A percentile compares a stretch with the other conserved stretches of the same genome.
Conservation (phyloP, 1,140 invertebrate species). For the Drosophila bipectinata region DNA sequence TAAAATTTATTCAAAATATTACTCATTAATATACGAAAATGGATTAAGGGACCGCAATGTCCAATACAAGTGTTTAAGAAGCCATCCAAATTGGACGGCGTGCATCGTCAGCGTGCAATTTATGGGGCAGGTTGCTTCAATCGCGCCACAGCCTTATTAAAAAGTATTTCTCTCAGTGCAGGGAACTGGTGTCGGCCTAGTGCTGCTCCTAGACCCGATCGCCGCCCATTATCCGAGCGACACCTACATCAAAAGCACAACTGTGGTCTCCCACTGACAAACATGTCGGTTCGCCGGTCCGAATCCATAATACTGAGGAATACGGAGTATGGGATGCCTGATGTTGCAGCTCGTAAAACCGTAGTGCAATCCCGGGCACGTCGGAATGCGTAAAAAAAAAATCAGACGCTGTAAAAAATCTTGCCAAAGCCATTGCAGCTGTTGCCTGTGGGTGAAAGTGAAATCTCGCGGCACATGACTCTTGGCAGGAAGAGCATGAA, state of each 20-base stretch:
- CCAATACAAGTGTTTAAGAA: slow-evolving; percentile 51
- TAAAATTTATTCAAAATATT: not conserved
- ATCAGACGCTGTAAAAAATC: slow-evolving; percentile 30
- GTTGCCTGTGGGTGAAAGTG: slow-evolving; percentile 63
- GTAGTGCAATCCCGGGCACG: slow-evolving; percentile 20
- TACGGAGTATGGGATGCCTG: slow-evolving; percentile 8
- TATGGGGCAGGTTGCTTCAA: slow-evolving; percentile 24
- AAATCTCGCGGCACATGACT: slow-evolving; percentile 51
- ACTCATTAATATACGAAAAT: slow-evolving; percentile 43
- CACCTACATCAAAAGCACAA: slow-evolving; percentile 47
- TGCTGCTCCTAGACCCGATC: not conserved
- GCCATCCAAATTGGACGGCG: slow-evolving; percentile 29
- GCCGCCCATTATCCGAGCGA: slow-evolving; percentile 22
- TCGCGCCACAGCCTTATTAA: slow-evolving; percentile 18
- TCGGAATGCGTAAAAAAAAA: slow-evolving; percentile 39
- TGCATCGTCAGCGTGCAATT: slow-evolving; percentile 18
- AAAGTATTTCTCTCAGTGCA: not conserved
- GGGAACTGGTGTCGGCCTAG: not conserved
- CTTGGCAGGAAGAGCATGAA: slow-evolving; percentile 62
- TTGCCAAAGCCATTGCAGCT: slow-evolving; percentile 50
- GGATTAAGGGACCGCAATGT: slow-evolving; percentile 51
- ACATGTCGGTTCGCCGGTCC: not conserved
- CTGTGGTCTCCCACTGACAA: slow-evolving; percentile 31
- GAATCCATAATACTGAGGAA: not conserved
- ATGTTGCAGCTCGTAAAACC: slow-evolving; percentile 49